Evolutionary conservation across 2,888 invertebrate species (phyloP).

Genomic region (Rhabditoides inermis): DNA sequence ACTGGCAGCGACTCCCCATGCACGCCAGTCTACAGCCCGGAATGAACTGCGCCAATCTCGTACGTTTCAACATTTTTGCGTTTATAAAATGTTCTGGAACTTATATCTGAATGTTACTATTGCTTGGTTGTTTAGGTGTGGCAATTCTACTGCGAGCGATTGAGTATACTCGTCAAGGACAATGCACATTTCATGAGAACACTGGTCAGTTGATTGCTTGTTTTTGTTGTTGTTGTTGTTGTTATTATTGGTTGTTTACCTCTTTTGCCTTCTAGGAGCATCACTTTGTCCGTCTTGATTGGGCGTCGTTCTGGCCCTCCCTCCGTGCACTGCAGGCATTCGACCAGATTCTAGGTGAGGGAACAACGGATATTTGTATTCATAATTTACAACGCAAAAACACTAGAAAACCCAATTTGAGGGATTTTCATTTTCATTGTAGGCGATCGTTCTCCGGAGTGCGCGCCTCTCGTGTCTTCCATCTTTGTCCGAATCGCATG

Average conservation of each 20-base stretch:
- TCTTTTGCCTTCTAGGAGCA: slow-evolving; percentile 10
- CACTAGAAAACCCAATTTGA: not conserved
- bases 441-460: slow-evolving; percentile 26
- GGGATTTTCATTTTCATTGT: not conserved
- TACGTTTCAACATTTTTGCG: no score
- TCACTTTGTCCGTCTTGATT: slow-evolving; percentile 21
- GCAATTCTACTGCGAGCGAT: slow-evolving; percentile 34
- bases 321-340: slow-evolving; percentile 21
- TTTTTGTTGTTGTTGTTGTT: not conserved
- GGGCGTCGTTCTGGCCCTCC: slow-evolving; percentile 30
- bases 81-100: no score
- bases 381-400: no score
- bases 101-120: slow-evolving; percentile 20
- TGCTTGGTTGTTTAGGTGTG: slow-evolving; percentile 37
- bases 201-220: slow-evolving; percentile 10
- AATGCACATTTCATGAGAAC: slow-evolving; percentile 25
- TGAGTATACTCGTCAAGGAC: slow-evolving; percentile 17
- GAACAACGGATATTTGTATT: no score
- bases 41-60: no score
- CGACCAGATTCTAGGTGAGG: slow-evolving; percentile 20
- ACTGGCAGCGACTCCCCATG: no score
- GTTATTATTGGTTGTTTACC: not conserved
- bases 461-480: slow-evolving; percentile 37
- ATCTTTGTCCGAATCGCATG: slow-evolving; percentile 43
- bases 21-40: no score